Percentiles rank a stretch among this genome's conserved stretches.
These are phyloP conservation scores for Myrmecophaga tridactyla DNA, from an alignment of 2,113 vertebrate species.

Conservation along the genomic window DNA sequence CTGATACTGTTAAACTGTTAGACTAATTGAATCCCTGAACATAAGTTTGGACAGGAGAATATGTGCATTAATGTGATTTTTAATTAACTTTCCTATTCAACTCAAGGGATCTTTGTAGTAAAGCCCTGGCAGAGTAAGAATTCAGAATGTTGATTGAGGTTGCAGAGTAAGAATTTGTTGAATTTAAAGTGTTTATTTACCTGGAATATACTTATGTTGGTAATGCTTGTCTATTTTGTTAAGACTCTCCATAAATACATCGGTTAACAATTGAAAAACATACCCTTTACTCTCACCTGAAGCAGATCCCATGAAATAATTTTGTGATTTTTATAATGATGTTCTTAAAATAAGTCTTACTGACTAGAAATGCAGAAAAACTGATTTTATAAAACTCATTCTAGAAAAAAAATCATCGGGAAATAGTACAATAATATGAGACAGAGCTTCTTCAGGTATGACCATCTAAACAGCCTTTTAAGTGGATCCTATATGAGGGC, in stretches of 20 bases:
- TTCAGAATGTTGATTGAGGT: background rate
- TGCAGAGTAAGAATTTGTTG: background rate
- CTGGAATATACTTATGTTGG: background rate
- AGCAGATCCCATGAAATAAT: background rate
- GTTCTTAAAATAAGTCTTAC: background rate
- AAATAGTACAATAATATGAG: background rate
- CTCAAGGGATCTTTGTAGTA: background rate
- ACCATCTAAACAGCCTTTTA: background rate
- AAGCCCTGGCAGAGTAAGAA: background rate
- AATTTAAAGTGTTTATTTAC: background rate
- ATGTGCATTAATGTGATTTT: slow-evolving; percentile 18
- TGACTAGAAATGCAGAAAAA: slow-evolving; percentile 17
- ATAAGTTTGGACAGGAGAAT: background rate
- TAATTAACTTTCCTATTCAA: background rate
- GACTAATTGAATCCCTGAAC: background rate
- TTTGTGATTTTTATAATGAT: background rate
- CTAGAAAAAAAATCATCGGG: background rate
- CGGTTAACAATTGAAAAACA: background rate
- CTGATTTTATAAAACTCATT: background rate
- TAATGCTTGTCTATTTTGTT: background rate
- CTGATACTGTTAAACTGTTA: background rate
- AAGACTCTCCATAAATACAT: background rate
- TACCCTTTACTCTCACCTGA: background rate
- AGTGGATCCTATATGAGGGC: no score
- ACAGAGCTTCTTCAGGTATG: accelerated